Conservation (phyloP, 2,797 vertebrate genomes). For the Myripristis murdjan region DNA sequence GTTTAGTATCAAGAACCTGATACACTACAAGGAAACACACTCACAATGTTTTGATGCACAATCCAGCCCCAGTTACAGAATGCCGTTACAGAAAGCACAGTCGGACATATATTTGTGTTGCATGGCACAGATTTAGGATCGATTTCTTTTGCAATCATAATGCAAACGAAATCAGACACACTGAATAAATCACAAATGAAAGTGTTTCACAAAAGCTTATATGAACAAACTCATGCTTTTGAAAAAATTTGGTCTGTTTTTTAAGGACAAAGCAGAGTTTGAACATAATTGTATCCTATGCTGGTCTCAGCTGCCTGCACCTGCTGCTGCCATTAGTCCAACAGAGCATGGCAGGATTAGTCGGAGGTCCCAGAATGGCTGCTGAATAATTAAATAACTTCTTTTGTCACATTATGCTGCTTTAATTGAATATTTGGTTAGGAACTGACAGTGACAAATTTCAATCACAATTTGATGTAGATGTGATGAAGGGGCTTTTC, state of each 20-base stretch:
- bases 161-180: neutral
- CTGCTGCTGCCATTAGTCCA: conserved; percentile 62
- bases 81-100: too few species aligned
- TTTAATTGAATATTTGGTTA: conserved; percentile 39
- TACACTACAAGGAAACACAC: too few species aligned
- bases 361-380: conserved; percentile 29
- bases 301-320: conserved; percentile 25
- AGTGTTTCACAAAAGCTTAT: too few species aligned
- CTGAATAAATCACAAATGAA: too few species aligned
- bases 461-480: conserved; percentile 19
- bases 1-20: too few species aligned
- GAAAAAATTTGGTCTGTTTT: neutral
- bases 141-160: neutral
- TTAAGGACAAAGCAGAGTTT: neutral
- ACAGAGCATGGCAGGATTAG: conserved; percentile 61
- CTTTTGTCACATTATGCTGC: conserved; percentile 48
- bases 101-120: neutral
- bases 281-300: neutral
- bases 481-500: neutral
- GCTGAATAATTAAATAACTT: conserved; percentile 64
- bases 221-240: neutral
- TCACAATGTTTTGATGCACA: too few species aligned
- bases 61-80: neutral
- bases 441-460: neutral
- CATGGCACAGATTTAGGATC: neutral